Evolutionary conservation across 2,113 vertebrate species (phyloP).

Genomic region (Sigmodon hispidus): DNA sequence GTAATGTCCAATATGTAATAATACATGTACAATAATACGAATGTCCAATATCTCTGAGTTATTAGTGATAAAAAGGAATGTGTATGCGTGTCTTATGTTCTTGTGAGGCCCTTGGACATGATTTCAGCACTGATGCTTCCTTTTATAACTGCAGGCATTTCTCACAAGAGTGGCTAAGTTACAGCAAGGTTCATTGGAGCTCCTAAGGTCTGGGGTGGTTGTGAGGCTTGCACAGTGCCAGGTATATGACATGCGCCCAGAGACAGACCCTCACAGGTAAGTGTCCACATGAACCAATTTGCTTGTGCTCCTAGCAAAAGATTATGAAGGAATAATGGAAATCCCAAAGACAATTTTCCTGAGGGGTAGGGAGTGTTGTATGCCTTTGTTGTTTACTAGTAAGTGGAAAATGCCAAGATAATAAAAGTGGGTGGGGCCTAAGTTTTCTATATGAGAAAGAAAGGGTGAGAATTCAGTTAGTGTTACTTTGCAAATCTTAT

Average conservation of each 20-base stretch:
- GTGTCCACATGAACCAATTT: neutral
- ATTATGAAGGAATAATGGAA: neutral
- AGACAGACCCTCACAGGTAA: conserved; percentile 93
- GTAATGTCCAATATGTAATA: neutral
- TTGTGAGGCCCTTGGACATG: neutral
- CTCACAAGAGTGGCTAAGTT: conserved; percentile 96
- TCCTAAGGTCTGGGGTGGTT: conserved; percentile 94
- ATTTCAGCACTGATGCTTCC: conserved; percentile 3
- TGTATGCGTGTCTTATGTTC: neutral
- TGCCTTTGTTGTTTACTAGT: neutral
- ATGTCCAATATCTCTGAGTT: neutral
- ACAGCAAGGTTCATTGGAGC: conserved; percentile 92
- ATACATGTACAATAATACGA: too few relatives aligned
- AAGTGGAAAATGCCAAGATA: neutral
- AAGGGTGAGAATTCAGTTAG: neutral
- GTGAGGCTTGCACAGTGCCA: conserved; percentile 95
- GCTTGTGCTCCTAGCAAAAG: neutral
- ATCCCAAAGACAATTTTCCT: neutral
- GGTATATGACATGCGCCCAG: conserved; percentile 96
- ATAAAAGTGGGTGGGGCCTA: neutral
- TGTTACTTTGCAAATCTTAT: neutral
- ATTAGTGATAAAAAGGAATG: neutral
- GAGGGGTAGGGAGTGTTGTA: neutral
- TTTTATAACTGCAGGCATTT: conserved; percentile 88
- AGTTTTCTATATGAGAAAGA: neutral